These are phyloP conservation scores for Ornithoptera alexandrae DNA, from an alignment of 2,888 invertebrate species.

Conservation along the genomic window DNA sequence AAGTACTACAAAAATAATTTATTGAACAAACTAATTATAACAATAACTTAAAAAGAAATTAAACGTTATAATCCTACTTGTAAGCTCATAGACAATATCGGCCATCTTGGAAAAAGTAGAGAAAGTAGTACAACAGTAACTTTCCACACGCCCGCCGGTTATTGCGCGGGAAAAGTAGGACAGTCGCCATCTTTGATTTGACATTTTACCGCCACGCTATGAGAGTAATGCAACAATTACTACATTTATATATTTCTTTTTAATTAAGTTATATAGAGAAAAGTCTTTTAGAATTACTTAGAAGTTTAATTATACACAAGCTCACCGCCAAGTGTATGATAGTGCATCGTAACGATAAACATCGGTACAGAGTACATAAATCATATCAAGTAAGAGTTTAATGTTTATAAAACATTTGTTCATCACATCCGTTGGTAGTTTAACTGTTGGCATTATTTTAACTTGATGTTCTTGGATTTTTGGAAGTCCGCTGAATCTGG, in stretches of 20 bases:
- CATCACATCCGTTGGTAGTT: slow-evolving; percentile 32
- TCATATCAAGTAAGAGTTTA: slow-evolving; percentile 11
- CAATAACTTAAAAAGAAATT: background rate
- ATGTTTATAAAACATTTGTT: slow-evolving; percentile 34
- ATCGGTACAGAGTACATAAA: slow-evolving; percentile 5
- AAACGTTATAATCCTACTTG: slow-evolving; percentile 63
- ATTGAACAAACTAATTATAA: background rate
- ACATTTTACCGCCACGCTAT: slow-evolving; percentile 56
- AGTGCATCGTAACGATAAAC: background rate
- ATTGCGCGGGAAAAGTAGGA: slow-evolving; percentile 76
- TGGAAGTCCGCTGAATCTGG: slow-evolving; percentile 39
- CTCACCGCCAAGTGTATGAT: background rate
- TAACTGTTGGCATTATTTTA: slow-evolving; percentile 29
- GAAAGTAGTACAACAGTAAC: slow-evolving; percentile 79
- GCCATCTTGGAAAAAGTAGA: slow-evolving; percentile 79
- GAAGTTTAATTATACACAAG: too few species aligned
- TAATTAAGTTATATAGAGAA: background rate
- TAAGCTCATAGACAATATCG: slow-evolving; percentile 57
- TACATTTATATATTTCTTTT: background rate
- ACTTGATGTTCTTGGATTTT: slow-evolving; percentile 46
- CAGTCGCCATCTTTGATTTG: slow-evolving; percentile 72
- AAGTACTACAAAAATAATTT: too few species aligned
- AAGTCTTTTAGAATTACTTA: background rate
- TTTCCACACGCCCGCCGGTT: slow-evolving; percentile 73
- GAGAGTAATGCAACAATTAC: slow-evolving; percentile 25